Evolutionary conservation across 2,888 invertebrate genomes (phyloP).

Genomic region (Brenthis ino): DNA sequence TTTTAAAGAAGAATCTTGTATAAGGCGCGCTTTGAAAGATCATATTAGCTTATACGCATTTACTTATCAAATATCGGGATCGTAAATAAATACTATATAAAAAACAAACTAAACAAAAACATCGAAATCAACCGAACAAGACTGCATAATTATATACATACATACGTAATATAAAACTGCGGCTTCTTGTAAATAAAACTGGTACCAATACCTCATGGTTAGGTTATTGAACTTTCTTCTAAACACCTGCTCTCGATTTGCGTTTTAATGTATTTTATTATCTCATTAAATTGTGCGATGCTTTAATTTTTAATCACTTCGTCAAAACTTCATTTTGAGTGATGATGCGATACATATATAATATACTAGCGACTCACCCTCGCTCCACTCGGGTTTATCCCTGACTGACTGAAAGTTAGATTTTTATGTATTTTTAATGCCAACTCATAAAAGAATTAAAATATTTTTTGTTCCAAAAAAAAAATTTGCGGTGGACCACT

Average conservation of each 20-base stretch:
- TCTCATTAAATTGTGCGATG: neutral
- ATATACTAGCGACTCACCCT: too few species aligned
- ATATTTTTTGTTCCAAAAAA: too few species aligned
- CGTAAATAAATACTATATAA: neutral
- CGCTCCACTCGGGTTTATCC: too few species aligned
- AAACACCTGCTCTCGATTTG: constrained; percentile 20
- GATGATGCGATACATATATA: too few species aligned
- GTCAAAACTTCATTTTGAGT: too few species aligned
- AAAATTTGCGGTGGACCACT: too few species aligned
- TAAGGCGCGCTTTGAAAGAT: neutral
- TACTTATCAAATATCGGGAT: neutral
- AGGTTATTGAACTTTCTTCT: constrained; percentile 24
- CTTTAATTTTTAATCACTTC: neutral
- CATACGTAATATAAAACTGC: neutral
- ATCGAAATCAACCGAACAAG: neutral
- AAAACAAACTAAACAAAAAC: constrained; percentile 2
- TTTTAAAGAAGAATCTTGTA: too few species aligned
- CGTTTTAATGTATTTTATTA: constrained; percentile 3
- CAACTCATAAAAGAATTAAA: too few species aligned
- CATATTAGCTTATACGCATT: constrained; percentile 2
- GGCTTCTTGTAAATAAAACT: neutral
- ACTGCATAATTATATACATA: neutral
- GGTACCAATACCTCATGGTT: neutral
- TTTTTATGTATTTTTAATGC: too few species aligned
- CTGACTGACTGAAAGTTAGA: too few species aligned